phyloP scores from a whole-genome alignment of 2,888 invertebrate genomes.

The Lydus trimaculatus region DNA sequence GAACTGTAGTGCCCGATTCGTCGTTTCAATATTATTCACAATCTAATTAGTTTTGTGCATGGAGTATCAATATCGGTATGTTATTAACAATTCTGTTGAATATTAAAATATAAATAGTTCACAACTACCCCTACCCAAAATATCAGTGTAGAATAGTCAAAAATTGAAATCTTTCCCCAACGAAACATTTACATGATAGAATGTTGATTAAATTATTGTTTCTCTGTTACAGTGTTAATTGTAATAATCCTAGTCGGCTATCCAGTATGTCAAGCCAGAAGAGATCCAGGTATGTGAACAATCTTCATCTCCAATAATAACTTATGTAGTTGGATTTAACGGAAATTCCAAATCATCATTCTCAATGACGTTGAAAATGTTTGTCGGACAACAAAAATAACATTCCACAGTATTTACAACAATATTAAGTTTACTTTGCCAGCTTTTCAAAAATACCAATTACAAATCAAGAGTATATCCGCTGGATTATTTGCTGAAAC shows the following conservation, averaged over 20 bases:
- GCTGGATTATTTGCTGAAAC: too few relatives aligned
- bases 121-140: background rate
- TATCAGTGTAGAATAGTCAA: background rate
- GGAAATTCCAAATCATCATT: background rate
- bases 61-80: background rate
- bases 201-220: background rate
- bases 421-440: too few relatives aligned
- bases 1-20: too few relatives aligned
- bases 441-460: too few relatives aligned
- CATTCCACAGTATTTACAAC: too few relatives aligned
- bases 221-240: slow-evolving; percentile 37
- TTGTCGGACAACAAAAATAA: background rate
- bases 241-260: slow-evolving; percentile 31
- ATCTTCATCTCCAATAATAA: background rate
- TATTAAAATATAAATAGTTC: background rate
- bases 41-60: background rate
- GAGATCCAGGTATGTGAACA: slow-evolving; percentile 7
- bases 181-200: background rate
- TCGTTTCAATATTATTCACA: too few relatives aligned
- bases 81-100: background rate
- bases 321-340: too few relatives aligned
- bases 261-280: slow-evolving; percentile 29
- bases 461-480: too few relatives aligned
- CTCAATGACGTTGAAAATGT: too few relatives aligned
- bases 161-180: slow-evolving; percentile 4